phyloP scores from a whole-genome alignment of 2,797 vertebrate genomes.

The Leontopithecus rosalia region DNA sequence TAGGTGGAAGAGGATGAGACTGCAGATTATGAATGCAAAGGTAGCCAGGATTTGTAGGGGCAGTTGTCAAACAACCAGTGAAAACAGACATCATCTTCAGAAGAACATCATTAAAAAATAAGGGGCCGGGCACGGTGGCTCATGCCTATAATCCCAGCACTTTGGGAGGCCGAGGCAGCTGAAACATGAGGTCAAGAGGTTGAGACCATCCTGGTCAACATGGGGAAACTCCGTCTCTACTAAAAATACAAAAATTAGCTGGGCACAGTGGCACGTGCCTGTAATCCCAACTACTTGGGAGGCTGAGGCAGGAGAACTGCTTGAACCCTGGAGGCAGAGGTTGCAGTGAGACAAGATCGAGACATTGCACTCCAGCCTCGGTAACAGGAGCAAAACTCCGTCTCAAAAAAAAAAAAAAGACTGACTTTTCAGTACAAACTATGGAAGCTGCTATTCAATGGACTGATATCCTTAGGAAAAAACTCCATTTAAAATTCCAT shows the following conservation, averaged over 20 bases:
- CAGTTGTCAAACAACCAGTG: neutral
- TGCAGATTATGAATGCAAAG: neutral
- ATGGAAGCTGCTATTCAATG: neutral
- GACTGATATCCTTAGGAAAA: neutral
- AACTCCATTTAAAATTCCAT: neutral
- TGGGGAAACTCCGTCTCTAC: too few relatives aligned
- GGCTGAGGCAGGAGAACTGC: too few relatives aligned
- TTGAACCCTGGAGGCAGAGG: too few relatives aligned
- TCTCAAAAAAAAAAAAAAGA: neutral
- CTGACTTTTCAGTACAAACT: neutral
- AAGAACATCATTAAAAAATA: neutral
- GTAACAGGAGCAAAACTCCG: too few relatives aligned
- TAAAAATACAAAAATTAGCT: too few relatives aligned
- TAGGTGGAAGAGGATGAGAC: neutral
- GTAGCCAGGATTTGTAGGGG: neutral
- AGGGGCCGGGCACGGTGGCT: too few relatives aligned
- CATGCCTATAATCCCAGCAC: too few relatives aligned
- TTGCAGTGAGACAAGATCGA: accelerated
- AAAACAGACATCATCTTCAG: neutral
- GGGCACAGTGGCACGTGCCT: accelerated
- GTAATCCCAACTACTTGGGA: too few relatives aligned
- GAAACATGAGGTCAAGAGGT: too few relatives aligned
- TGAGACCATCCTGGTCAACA: too few relatives aligned
- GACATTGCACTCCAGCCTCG: too few relatives aligned
- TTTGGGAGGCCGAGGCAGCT: too few relatives aligned